Percentiles rank a stretch among this genome's conserved stretches.
Evolutionary conservation across 2,888 invertebrate species (phyloP).

Genomic region (Sarcophaga variegata): DNA sequence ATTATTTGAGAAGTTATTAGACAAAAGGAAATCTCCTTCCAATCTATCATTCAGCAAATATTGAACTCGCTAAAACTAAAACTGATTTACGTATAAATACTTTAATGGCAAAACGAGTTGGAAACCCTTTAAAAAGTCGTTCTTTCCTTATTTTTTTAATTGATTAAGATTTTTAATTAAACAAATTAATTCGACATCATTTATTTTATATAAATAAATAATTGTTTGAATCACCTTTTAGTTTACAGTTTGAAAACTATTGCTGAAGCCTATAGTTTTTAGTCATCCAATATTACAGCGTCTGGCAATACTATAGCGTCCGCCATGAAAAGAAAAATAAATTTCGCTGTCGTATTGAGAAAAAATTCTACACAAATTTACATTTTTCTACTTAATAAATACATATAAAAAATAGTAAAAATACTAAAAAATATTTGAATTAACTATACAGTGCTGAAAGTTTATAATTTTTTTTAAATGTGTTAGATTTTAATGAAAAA

Average conservation of each 20-base stretch:
- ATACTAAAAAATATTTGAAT: slow-evolving; percentile 42
- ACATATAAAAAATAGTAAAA: slow-evolving; percentile 44
- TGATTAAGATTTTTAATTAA: too few species aligned
- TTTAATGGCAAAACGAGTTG: too few species aligned
- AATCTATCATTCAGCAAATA: too few species aligned
- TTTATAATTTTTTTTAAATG: slow-evolving; percentile 34
- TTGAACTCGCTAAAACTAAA: too few species aligned
- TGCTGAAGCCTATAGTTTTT: slow-evolving; percentile 2
- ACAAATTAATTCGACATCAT: too few species aligned
- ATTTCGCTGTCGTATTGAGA: slow-evolving; percentile 61
- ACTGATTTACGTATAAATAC: too few species aligned
- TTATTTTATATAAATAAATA: too few species aligned
- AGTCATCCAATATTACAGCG: background rate
- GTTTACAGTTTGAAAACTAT: slow-evolving; percentile 8
- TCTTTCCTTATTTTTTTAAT: too few species aligned
- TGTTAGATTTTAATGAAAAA: slow-evolving; percentile 66
- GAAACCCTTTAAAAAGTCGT: too few species aligned
- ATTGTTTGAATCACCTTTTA: background rate
- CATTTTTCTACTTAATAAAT: slow-evolving; percentile 49
- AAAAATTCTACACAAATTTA: slow-evolving; percentile 56
- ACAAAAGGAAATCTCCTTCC: too few species aligned
- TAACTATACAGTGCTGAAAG: slow-evolving; percentile 37
- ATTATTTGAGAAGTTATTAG: too few species aligned
- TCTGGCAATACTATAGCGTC: slow-evolving; percentile 62
- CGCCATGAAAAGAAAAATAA: slow-evolving; percentile 64